Base-by-base conservation (phyloP, 2,888 invertebrate species). In the Chorisops tibialis region DNA sequence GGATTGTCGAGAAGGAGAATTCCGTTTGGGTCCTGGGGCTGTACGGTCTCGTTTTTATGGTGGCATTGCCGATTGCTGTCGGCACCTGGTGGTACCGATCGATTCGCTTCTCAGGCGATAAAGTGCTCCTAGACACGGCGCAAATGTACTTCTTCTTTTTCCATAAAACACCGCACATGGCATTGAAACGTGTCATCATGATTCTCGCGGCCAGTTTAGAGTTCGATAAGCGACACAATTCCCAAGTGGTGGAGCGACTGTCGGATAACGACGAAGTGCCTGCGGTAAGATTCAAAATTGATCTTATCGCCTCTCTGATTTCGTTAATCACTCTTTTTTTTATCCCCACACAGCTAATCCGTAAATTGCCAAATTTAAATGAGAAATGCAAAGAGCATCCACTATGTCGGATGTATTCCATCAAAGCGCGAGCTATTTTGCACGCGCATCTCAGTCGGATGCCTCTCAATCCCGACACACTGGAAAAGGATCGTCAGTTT, bases 41-140 rank as follows among this genome's bases (percentile, higher is more conserved):
- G 1, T 97, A 97, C 80, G 96, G 91, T 4, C 81, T 98, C 54
- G 91, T 99, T 1, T 99, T 99, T 78, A 99, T 99, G 97, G 89
- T 99, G 61, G 93, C 96, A 43, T 80, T 99, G 75, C 93, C 93
- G 21, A 90, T 89, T 59, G 88, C 87, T 66, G 79, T 94, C 65
- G 98, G 98, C 50, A 92, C 91, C 69, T 99, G 99, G 99, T 99
- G 99, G 99, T 97, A 98, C 78, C 87, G 93, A 63, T 96, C 96
- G 63, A 98, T 98, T 69, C 88, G 93, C 70, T 99, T 92, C 79
- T 96, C 96, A 61, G 96, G 96, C 64, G 98, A 99, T 76, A 93
- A 96, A 83, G 96, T 97, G 2, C 81, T 99, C 12, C 79, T 99
- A 63, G 94, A 96, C 73, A 99, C 99, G n/a, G 93, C 96, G 5